These are phyloP conservation scores for Myotis planiceps DNA, from an alignment of 2,797 vertebrate genomes.

Conservation along the genomic window DNA sequence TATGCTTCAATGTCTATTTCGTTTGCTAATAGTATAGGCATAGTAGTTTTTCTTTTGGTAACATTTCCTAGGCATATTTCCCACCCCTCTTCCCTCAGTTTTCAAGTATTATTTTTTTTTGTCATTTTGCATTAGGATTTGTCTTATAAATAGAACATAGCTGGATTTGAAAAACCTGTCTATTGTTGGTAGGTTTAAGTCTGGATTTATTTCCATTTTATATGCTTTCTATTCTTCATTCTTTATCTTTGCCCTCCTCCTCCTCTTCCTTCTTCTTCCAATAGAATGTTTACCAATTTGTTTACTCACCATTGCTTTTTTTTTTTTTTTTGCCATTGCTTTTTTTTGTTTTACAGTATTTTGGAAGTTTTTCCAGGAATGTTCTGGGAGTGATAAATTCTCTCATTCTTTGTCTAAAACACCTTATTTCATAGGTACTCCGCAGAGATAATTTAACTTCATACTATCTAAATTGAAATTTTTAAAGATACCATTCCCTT, in stretches of 20 bases:
- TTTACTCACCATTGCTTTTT: background rate
- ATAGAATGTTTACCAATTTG: background rate
- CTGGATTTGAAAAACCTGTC: background rate
- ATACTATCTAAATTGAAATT: background rate
- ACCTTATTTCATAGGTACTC: background rate
- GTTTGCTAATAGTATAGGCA: background rate
- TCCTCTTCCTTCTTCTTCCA: background rate
- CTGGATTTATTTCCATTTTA: background rate
- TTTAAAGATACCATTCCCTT: background rate
- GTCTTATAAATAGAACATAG: background rate
- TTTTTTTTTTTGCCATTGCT: background rate
- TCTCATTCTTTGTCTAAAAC: background rate
- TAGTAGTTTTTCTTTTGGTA: background rate
- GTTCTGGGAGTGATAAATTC: background rate
- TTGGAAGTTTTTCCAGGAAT: background rate
- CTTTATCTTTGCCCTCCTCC: background rate
- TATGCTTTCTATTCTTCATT: background rate
- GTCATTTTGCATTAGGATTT: background rate
- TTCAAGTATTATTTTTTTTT: background rate
- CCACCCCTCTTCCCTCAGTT: background rate
- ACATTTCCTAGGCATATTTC: background rate
- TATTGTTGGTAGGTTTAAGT: background rate
- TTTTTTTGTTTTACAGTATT: background rate
- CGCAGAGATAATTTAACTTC: background rate
- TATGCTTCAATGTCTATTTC: background rate